These are phyloP conservation scores for Gryllus longicercus DNA, from an alignment of 2,888 invertebrate genomes.

Conservation along the genomic window DNA sequence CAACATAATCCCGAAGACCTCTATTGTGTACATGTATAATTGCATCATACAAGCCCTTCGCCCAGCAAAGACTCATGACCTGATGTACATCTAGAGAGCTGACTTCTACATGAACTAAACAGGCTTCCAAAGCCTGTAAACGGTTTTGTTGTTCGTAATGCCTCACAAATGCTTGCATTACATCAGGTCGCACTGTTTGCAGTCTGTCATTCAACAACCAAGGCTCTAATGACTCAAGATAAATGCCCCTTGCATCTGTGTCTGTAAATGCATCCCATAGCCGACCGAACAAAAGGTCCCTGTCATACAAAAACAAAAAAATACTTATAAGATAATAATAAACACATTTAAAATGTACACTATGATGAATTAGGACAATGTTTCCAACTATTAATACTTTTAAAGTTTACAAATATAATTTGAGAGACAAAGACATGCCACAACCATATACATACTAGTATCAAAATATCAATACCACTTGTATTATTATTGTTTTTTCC, in stretches of 20 bases:
- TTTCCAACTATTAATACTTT: not conserved
- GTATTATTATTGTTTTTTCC: too few species aligned
- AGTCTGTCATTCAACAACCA: constrained; percentile 65
- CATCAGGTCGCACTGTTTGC: constrained; percentile 60
- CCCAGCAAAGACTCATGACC: constrained; percentile 58
- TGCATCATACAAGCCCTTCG: constrained; percentile 63
- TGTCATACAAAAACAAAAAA: constrained; percentile 40
- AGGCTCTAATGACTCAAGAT: constrained; percentile 66
- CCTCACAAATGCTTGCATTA: constrained; percentile 69
- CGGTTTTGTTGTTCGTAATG: constrained; percentile 61
- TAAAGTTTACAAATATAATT: too few species aligned
- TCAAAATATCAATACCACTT: too few species aligned
- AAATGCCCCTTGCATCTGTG: constrained; percentile 55
- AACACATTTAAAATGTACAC: not conserved
- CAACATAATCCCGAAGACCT: constrained; percentile 70
- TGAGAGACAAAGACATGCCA: too few species aligned
- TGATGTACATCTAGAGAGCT: constrained; percentile 74
- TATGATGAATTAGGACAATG: not conserved
- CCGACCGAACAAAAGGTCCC: constrained; percentile 51
- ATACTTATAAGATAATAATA: constrained; percentile 42
- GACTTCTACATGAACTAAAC: constrained; percentile 70
- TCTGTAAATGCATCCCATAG: constrained; percentile 56
- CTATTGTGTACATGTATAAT: constrained; percentile 71
- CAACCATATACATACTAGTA: too few species aligned
- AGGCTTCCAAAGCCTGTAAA: constrained; percentile 61